Percentiles rank a stretch among this genome's conserved stretches.
Evolutionary conservation across 2,113 vertebrate genomes (phyloP).

Genomic region (Anoura caudifer): DNA sequence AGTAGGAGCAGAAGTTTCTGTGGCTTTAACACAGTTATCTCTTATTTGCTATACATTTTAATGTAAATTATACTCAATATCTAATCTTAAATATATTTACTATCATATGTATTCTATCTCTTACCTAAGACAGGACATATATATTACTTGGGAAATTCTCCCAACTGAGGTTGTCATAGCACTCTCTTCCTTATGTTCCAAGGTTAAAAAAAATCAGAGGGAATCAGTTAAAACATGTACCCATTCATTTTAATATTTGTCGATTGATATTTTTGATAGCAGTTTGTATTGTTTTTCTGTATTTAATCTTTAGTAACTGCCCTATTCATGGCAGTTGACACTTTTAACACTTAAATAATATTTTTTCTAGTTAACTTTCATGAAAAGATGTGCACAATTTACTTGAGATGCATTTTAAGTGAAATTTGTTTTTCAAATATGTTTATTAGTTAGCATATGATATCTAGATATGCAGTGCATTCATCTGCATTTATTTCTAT

Average conservation of each 20-base stretch:
- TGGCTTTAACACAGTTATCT: background rate
- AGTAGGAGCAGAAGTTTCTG: background rate
- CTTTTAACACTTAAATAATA: background rate
- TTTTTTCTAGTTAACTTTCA: background rate
- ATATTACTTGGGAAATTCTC: background rate
- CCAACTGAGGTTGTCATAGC: background rate
- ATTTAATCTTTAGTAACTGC: background rate
- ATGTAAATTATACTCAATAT: background rate
- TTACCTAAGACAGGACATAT: background rate
- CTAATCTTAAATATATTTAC: background rate
- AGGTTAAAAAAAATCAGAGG: background rate
- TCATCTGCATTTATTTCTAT: background rate
- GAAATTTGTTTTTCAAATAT: background rate
- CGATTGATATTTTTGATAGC: background rate
- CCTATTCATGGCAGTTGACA: no score
- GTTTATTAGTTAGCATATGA: background rate
- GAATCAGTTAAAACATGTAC: background rate
- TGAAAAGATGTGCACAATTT: background rate
- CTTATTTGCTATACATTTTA: background rate
- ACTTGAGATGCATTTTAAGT: background rate
- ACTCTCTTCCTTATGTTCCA: background rate
- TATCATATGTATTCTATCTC: background rate
- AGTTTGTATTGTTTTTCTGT: background rate
- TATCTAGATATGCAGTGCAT: background rate
- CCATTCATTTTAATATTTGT: background rate